Evolutionary conservation across 1,140 invertebrate genomes (phyloP).

Genomic region (Physella acuta): DNA sequence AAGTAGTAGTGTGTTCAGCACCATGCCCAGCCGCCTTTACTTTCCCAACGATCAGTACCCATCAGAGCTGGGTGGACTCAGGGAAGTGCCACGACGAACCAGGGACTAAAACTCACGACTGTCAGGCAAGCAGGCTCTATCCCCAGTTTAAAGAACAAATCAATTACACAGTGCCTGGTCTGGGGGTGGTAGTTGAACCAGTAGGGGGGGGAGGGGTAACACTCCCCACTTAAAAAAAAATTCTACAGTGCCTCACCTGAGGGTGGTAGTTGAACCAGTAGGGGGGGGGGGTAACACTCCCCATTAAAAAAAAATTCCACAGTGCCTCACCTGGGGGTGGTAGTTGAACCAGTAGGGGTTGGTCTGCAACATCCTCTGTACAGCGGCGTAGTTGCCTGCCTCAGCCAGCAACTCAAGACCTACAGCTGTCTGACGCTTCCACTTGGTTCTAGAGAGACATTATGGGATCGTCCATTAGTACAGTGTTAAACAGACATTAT

Average conservation of each 20-base stretch:
- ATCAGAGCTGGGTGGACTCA: too few species aligned
- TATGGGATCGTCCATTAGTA: too few species aligned
- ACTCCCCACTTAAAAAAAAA: neutral
- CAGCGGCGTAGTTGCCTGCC: slow-evolving; percentile 93
- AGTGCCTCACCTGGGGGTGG: slow-evolving; percentile 50
- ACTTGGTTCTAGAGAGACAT: slow-evolving; percentile 87
- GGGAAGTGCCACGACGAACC: too few species aligned
- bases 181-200: slow-evolving; percentile 62
- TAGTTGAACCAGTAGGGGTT: slow-evolving; percentile 67
- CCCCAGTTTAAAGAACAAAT: neutral
- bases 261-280: slow-evolving; percentile 66
- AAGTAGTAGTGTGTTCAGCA: too few species aligned
- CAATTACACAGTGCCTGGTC: too few species aligned
- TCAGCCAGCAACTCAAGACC: slow-evolving; percentile 93
- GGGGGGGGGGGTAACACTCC: too few species aligned
- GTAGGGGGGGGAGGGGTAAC: slow-evolving; percentile 70
- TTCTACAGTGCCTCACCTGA: slow-evolving; percentile 34
- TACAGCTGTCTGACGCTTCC: slow-evolving; percentile 98
- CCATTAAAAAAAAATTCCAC: neutral
- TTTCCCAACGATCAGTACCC: too few species aligned
- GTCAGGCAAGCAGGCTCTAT: too few species aligned
- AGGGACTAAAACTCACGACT: too few species aligned
- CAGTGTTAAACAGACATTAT: too few species aligned
- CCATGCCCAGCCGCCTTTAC: too few species aligned
- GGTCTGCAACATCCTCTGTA: slow-evolving; percentile 86